Evolutionary conservation across 2,888 invertebrate species (phyloP).

Genomic region (Lycaena phlaeas): DNA sequence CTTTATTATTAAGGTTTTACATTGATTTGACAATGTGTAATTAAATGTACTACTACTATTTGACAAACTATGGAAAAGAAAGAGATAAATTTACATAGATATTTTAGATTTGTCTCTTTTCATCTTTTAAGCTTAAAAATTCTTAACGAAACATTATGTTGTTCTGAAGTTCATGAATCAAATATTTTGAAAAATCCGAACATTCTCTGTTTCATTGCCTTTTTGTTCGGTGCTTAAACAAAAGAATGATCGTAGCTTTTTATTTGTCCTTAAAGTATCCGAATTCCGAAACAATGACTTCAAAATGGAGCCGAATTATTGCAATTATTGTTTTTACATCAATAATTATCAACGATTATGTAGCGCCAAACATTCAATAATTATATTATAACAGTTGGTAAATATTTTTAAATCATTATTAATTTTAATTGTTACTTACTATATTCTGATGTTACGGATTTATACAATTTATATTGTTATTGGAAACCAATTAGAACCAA

Average conservation of each 20-base stretch:
- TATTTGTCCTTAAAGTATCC: background rate
- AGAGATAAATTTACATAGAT: too few relatives aligned
- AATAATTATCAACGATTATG: constrained; percentile 2
- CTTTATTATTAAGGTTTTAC: background rate
- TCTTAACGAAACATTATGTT: background rate
- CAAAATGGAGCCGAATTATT: constrained; percentile 1
- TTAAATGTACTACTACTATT: too few relatives aligned
- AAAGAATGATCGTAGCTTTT: constrained; percentile 4
- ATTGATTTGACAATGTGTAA: background rate
- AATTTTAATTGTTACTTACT: background rate
- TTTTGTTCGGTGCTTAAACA: background rate
- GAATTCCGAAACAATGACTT: constrained; percentile 9
- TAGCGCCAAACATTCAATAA: background rate
- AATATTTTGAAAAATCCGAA: background rate
- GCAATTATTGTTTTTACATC: constrained; percentile 4
- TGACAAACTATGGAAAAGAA: too few relatives aligned
- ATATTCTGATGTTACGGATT: too few relatives aligned
- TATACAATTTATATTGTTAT: too few relatives aligned
- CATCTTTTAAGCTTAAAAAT: too few relatives aligned
- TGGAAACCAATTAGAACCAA: too few relatives aligned
- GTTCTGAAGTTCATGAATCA: background rate
- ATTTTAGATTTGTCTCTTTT: too few relatives aligned
- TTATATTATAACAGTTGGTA: background rate
- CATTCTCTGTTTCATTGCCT: background rate
- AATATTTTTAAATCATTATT: background rate